Base-by-base conservation (phyloP, 2,113 vertebrate genomes). In the Pleuronectes platessa region DNA sequence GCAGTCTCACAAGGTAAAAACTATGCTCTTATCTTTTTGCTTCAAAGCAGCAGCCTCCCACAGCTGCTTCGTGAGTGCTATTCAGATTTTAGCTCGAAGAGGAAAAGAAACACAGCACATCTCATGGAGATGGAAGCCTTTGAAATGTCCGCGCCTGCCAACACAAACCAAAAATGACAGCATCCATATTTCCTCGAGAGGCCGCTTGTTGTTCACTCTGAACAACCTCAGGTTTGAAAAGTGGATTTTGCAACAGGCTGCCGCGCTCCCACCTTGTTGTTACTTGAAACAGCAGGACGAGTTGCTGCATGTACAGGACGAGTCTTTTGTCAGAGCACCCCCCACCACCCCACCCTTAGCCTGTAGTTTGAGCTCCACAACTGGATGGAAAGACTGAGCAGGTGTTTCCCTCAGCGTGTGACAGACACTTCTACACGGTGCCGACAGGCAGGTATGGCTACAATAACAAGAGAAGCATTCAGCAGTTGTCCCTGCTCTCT, bases 181-280 rank as follows among this genome's bases (percentile, higher is more conserved):
- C 61, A 78, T 85, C 82, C 71, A 9, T 21, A 80, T 71, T 83
- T 87, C 77, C 84, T 79, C 45, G 60, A 87, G 71, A 89, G 78
- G 45, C 82, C 68, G 53, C 35, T 12, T 5, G 70, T 58, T 26
- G 1, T 78, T 72, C 26, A 35, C 51, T 74, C 42, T 73, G 31
- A 71, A 58, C 73, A 69, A 53, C 74, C 61, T 58, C 69, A 15
- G 76, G 80, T 35, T 47, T 67, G 63, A 56, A 56, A 24, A 2
- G n/a, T 21, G n/a, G 4, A 2, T 71, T 89, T 81, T 77, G 54
- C 71, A 80, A 42, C 83, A 51, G 86, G 76, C 81, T 62, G 64
- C 71, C 77, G n/a, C 24, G 37, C 65, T 84, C 55, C 56, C 71
- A 55, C 78, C 79, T 74, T 88, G 87, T 83, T 81, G 74, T 86